Conservation (phyloP, 2,888 invertebrate genomes). For the Corbicula japonica region DNA sequence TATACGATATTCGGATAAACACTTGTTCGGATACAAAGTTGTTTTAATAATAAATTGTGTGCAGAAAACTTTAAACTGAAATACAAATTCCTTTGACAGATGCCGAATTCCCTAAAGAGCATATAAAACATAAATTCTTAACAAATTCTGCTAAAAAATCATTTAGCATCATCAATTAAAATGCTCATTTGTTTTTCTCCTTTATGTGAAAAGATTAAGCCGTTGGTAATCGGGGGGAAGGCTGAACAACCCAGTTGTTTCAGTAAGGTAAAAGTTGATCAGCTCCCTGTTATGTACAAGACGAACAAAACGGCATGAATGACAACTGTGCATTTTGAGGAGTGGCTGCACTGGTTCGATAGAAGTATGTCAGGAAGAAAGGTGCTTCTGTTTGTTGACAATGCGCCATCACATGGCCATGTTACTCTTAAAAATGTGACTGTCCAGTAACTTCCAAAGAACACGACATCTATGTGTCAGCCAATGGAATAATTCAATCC, state of each 20-base stretch:
- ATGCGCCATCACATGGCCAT: slow-evolving; percentile 36
- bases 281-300: slow-evolving; percentile 42
- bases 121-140: no score
- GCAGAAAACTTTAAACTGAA: no score
- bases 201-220: slow-evolving; percentile 10
- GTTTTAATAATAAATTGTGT: no score
- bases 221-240: slow-evolving; percentile 50
- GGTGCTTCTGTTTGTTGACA: slow-evolving; percentile 50
- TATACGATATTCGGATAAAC: no score
- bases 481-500: no score
- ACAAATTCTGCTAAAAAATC: no score
- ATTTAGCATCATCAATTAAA: no score
- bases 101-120: no score
- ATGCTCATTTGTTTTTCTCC: background rate
- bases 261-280: slow-evolving; percentile 13
- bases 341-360: slow-evolving; percentile 37
- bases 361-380: slow-evolving; percentile 28
- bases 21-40: no score
- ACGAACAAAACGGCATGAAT: slow-evolving; percentile 60
- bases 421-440: slow-evolving; percentile 24
- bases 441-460: slow-evolving; percentile 34
- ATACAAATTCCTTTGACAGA: no score
- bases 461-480: slow-evolving; percentile 42
- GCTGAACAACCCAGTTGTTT: slow-evolving; percentile 53
- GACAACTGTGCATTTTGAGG: slow-evolving; percentile 36